Evolutionary conservation across 2,113 vertebrate species (phyloP).

Genomic region (Lonchura striata): DNA sequence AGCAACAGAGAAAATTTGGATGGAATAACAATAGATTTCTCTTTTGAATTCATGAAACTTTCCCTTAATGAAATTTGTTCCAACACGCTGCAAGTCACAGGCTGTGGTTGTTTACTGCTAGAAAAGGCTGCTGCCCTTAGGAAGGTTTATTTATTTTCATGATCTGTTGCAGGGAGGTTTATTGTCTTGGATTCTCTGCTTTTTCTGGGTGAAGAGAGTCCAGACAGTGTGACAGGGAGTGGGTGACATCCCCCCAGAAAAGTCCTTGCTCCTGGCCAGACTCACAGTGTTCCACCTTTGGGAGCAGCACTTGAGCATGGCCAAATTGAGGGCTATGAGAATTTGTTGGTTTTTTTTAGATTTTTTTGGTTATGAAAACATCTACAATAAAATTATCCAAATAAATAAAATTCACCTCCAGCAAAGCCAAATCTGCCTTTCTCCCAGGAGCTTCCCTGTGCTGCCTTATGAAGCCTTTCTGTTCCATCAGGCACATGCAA

Average conservation of each 20-base stretch:
- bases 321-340: neutral
- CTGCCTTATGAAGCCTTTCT: neutral
- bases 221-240: neutral
- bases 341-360: neutral
- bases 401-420: neutral
- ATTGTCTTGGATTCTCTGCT: neutral
- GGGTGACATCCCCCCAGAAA: neutral
- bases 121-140: neutral
- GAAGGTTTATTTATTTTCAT: neutral
- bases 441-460: neutral
- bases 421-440: neutral
- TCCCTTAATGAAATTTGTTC: constrained; percentile 6
- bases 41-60: neutral
- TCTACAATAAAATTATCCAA: neutral
- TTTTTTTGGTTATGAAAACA: neutral
- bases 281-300: neutral
- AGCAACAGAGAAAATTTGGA: neutral
- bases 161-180: neutral
- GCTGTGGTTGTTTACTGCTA: neutral
- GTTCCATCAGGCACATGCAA: neutral
- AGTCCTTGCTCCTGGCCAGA: neutral
- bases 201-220: neutral
- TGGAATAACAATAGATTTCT: neutral
- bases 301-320: neutral
- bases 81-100: neutral